Conservation (phyloP, 2,797 vertebrate species). For the Myoxocephalus aenaeus region DNA sequence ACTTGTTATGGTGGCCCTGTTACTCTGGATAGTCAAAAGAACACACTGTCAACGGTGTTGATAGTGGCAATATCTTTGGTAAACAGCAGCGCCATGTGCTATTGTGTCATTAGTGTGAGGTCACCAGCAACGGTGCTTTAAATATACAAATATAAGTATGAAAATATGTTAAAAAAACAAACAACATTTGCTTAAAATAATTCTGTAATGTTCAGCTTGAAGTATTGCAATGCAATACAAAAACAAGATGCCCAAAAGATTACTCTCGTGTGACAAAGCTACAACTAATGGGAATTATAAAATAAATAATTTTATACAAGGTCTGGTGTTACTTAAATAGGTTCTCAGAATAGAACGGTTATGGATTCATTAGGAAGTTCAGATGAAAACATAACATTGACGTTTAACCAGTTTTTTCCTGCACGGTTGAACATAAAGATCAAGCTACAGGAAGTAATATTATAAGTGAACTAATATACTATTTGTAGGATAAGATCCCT, state of each 20-base stretch:
- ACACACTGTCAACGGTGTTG: not conserved
- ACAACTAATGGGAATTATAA: not conserved
- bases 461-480: too few relatives aligned
- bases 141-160: not conserved
- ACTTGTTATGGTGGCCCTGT: too few relatives aligned
- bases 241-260: not conserved
- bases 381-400: not conserved
- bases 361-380: conserved; percentile 9
- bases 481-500: too few relatives aligned
- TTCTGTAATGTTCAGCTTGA: not conserved
- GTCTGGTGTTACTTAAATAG: not conserved
- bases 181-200: not conserved
- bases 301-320: not conserved
- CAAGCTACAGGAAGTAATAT: too few relatives aligned
- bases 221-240: not conserved
- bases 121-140: not conserved
- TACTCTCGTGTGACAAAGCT: not conserved
- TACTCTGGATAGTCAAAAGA: not conserved
- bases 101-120: not conserved
- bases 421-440: too few relatives aligned
- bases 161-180: too few relatives aligned
- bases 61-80: not conserved
- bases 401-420: too few relatives aligned
- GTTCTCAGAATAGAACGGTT: not conserved
- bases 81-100: not conserved